These are phyloP conservation scores for Ommatoiulus sabulosus DNA, from an alignment of 2,888 invertebrate genomes.

Conservation along the genomic window DNA sequence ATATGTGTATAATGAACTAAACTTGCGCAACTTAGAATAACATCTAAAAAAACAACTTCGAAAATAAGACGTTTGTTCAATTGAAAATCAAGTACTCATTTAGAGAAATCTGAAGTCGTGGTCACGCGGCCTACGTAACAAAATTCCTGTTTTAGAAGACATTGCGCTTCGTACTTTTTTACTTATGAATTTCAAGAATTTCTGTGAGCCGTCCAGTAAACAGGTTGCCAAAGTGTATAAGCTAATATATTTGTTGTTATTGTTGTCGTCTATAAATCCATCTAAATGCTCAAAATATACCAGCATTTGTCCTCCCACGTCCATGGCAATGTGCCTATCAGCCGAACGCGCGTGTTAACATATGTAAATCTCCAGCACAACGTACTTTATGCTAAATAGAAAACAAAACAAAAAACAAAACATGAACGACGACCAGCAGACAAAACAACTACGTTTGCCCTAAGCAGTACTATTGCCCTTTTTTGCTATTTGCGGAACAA, in stretches of 20 bases:
- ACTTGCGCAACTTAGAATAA: too few relatives aligned
- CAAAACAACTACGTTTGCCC: not conserved
- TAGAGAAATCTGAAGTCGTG: too few relatives aligned
- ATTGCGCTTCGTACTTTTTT: not conserved
- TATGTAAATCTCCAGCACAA: slow-evolving; percentile 12
- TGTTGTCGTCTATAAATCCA: not conserved
- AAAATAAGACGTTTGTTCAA: too few relatives aligned
- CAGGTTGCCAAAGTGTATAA: not conserved
- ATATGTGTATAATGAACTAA: too few relatives aligned
- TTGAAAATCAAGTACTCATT: too few relatives aligned
- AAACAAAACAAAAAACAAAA: not conserved
- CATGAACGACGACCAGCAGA: not conserved
- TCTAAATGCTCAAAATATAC: not conserved
- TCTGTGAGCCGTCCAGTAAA: not conserved
- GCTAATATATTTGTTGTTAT: not conserved
- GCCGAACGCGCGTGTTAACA: not conserved
- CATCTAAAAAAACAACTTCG: too few relatives aligned
- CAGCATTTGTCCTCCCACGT: not conserved
- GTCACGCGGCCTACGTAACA: too few relatives aligned
- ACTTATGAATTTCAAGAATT: not conserved
- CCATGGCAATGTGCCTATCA: not conserved
- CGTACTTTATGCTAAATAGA: not conserved
- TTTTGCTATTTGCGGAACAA: not conserved
- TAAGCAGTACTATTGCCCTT: not conserved
- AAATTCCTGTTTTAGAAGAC: too few relatives aligned